These are phyloP conservation scores for Entomyzon cyanotis DNA, from an alignment of 2,113 vertebrate genomes.

Conservation along the genomic window DNA sequence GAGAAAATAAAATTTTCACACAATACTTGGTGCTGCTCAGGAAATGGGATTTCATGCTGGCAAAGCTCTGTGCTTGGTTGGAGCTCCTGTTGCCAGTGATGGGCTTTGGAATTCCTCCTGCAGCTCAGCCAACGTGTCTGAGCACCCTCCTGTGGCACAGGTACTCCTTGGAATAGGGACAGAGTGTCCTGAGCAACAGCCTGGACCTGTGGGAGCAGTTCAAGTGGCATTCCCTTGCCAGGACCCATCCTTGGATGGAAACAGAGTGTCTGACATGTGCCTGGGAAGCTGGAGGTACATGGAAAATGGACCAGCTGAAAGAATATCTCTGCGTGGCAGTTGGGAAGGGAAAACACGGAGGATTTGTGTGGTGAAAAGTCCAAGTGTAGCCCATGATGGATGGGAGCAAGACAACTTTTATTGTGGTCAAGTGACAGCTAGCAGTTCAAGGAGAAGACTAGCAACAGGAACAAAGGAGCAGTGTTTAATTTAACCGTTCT, in stretches of 20 bases:
- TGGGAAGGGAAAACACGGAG: neutral
- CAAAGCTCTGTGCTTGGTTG: neutral
- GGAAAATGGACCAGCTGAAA: neutral
- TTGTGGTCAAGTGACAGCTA: neutral
- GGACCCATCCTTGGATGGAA: neutral
- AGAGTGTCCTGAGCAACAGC: neutral
- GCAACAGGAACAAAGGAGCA: neutral
- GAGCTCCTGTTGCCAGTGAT: neutral
- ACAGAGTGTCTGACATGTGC: neutral
- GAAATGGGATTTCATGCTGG: neutral
- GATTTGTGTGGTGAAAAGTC: neutral
- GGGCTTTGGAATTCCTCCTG: neutral
- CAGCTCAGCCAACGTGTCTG: neutral
- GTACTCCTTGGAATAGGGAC: neutral
- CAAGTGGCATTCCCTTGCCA: accelerated
- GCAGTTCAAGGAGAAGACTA: neutral
- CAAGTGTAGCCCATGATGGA: accelerated
- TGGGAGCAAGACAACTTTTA: neutral
- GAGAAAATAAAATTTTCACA: neutral
- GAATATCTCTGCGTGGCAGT: neutral
- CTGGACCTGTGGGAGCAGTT: neutral
- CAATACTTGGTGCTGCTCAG: neutral
- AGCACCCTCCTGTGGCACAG: neutral
- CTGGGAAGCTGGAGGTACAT: neutral
- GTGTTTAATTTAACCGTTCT: neutral